Conservation (phyloP, 2,797 vertebrate genomes). For the Capromys pilorides region DNA sequence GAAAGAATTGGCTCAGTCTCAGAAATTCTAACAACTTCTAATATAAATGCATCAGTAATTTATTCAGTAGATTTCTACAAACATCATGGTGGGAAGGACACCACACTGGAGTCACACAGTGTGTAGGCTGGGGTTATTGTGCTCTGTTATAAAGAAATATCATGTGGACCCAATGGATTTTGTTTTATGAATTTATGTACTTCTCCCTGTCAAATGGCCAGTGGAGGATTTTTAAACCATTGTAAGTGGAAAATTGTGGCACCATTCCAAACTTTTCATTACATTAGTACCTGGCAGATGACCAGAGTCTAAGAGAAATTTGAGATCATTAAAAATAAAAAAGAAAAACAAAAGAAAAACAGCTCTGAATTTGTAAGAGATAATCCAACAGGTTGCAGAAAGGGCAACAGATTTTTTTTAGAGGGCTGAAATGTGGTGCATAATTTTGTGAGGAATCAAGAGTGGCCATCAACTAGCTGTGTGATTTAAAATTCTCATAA, state of each 20-base stretch:
- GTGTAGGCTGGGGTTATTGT: neutral
- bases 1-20: constrained; percentile 30
- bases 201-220: constrained; percentile 67
- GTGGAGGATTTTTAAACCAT: constrained; percentile 65
- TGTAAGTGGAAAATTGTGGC: constrained; percentile 68
- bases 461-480: neutral
- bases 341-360: neutral
- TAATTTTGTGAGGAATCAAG: neutral
- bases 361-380: neutral
- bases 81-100: neutral
- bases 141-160: neutral
- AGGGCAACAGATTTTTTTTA: neutral
- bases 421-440: neutral
- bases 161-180: neutral
- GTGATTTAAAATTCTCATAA: neutral
- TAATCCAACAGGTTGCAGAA: neutral
- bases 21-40: constrained; percentile 35
- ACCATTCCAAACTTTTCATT: constrained; percentile 73
- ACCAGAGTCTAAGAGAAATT: constrained; percentile 59
- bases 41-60: constrained; percentile 18
- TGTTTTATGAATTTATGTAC: constrained; percentile 27
- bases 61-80: neutral
- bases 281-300: constrained; percentile 76
- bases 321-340: constrained; percentile 35
- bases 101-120: neutral